These are phyloP conservation scores for Maconellicoccus hirsutus DNA, from an alignment of 1,140 invertebrate genomes.

Conservation along the genomic window DNA sequence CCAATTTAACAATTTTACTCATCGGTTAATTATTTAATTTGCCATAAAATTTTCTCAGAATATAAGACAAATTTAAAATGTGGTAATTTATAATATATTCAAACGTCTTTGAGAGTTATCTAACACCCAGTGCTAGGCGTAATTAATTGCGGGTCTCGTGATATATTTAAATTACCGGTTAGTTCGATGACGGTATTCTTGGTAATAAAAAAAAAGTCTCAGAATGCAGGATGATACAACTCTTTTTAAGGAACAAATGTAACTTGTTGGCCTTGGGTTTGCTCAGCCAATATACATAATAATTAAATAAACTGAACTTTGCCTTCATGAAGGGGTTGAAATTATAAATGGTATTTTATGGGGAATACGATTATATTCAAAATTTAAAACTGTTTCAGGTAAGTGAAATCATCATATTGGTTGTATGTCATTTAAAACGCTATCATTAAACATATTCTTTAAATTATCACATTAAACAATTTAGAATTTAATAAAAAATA, in stretches of 20 bases:
- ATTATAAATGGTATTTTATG: no score
- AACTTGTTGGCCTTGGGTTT: background rate
- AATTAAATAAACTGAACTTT: background rate
- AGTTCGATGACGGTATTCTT: background rate
- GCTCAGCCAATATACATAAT: background rate
- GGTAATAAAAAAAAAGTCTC: slow-evolving; percentile 6
- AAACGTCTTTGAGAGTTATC: background rate
- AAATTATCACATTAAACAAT: no score
- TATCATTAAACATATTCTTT: no score
- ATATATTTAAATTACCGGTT: slow-evolving; percentile 5
- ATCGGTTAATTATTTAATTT: no score
- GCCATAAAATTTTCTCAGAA: background rate
- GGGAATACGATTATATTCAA: no score
- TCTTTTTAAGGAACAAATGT: background rate
- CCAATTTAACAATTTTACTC: no score
- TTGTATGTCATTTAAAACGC: no score
- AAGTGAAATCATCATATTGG: no score
- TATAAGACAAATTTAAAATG: background rate
- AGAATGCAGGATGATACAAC: background rate
- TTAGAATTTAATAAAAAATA: no score
- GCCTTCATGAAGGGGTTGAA: no score
- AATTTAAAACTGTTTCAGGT: no score
- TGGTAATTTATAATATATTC: background rate
- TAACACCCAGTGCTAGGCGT: background rate
- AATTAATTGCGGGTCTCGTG: background rate